A percentile compares a stretch with the other conserved stretches of the same genome.
Conservation (phyloP, 1,140 invertebrate species). For the Megalopta genalis region DNA sequence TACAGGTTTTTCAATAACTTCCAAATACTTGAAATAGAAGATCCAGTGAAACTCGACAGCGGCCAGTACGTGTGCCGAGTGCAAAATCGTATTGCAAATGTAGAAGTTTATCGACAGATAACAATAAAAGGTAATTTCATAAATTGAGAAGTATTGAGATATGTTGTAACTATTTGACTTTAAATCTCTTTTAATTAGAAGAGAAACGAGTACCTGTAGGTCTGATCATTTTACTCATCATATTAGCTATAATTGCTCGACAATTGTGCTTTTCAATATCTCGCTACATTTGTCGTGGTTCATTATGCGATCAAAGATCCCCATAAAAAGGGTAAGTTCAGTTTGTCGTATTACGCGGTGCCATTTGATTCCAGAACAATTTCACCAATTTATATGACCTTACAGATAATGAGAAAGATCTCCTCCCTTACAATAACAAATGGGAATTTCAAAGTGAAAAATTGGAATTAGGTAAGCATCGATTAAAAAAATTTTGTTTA, state of each 20-base stretch:
- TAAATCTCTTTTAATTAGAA: constrained; percentile 58
- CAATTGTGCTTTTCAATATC: constrained; percentile 79
- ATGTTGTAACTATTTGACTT: background rate
- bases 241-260: constrained; percentile 75
- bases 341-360: background rate
- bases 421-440: constrained; percentile 93
- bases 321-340: no score
- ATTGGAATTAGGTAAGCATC: constrained; percentile 87
- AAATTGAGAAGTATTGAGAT: background rate
- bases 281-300: constrained; percentile 82
- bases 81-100: constrained; percentile 71
- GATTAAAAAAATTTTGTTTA: background rate
- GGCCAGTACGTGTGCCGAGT: constrained; percentile 75
- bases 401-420: constrained; percentile 83
- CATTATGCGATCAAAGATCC: no score
- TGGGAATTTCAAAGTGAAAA: constrained; percentile 94
- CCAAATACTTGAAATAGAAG: constrained; percentile 75
- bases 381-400: constrained; percentile 9
- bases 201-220: constrained; percentile 58
- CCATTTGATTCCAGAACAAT: background rate
- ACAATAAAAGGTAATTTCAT: constrained; percentile 74
- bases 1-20: constrained; percentile 62
- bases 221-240: constrained; percentile 37
- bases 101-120: constrained; percentile 68
- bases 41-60: constrained; percentile 71